Conservation (phyloP, 2,888 invertebrate genomes). For the Ophion ventricosus region DNA sequence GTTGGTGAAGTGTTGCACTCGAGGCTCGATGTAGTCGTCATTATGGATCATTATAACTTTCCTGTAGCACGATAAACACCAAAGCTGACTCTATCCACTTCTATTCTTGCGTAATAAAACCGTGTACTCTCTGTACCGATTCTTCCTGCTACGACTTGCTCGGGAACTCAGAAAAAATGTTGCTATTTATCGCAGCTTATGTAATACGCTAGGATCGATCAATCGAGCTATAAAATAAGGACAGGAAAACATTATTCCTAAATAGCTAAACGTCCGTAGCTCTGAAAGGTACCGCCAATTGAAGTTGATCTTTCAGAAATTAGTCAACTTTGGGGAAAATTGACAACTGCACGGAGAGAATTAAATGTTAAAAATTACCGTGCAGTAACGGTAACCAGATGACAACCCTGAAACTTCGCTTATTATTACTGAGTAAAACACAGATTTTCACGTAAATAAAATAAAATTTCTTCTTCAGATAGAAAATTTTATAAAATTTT, state of each 20-base stretch:
- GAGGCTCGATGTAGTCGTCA: constrained; percentile 45
- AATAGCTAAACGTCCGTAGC: background rate
- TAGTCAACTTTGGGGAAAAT: too few relatives aligned
- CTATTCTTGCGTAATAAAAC: constrained; percentile 39
- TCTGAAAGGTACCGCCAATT: too few relatives aligned
- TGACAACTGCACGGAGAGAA: too few relatives aligned
- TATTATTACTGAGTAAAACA: too few relatives aligned
- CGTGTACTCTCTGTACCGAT: background rate
- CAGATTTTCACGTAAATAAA: too few relatives aligned
- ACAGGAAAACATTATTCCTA: constrained; percentile 16
- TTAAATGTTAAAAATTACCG: too few relatives aligned
- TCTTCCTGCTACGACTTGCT: constrained; percentile 41
- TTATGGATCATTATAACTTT: constrained; percentile 51
- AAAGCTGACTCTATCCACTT: constrained; percentile 41
- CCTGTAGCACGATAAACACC: constrained; percentile 9
- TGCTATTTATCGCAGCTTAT: constrained; percentile 15
- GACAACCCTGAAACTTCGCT: too few relatives aligned
- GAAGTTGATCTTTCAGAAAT: background rate
- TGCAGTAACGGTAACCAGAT: too few relatives aligned
- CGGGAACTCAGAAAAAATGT: constrained; percentile 1
- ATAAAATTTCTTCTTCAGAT: too few relatives aligned
- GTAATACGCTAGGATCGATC: background rate
- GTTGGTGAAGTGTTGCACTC: constrained; percentile 1
- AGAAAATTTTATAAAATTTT: too few relatives aligned
- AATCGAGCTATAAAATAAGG: constrained; percentile 8